Base-by-base conservation (phyloP, 2,113 vertebrate genomes). In the Machaerirhynchus nigripectus region DNA sequence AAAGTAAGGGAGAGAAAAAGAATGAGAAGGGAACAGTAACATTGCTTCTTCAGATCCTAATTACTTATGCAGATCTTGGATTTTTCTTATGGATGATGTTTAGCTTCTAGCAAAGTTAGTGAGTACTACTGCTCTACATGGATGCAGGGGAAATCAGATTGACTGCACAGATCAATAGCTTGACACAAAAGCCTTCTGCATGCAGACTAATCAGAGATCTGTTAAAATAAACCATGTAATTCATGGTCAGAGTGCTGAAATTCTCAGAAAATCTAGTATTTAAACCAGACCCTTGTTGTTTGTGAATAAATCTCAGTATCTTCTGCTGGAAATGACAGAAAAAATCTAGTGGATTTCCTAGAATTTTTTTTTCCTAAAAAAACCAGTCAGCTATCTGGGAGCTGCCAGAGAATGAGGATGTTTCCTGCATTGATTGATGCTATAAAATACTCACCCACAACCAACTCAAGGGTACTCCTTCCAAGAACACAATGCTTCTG, bases 401-500 rank as follows among this genome's bases (percentile, higher is more conserved):
- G 67, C 78, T 96, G 88, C 78, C 90, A 93, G 87, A 88, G 76
- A 85, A 89, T 79, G 80, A 89, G 89, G 57, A 88, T 84, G 57
- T 53, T 96, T 95, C 73, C 61, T 92, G 42, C 74, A 89, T 90
- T 95, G 90, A 90, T 86, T 93, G 90, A 91, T 95, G 82, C 84
- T 96, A 14, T 92, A 90, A 96, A 97, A 96, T 96, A 92, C 90
- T 95, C 84, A 94, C 89, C 87, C 87, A 77, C 85, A 93, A 97
- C 94, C 93, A 96, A 96, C 91, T 95, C 93, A 97, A 95, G 94
- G 93, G 84, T 95, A 82, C 86, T 95, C n/a, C 78, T 96, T 96
- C 94, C 90, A 97, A 95, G 90, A 97, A 91, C 87, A 97, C 90
- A 97, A 90, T 96, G 89, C 93, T 93, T 95, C 46, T 96, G 93